phyloP scores from a whole-genome alignment of 2,797 vertebrate genomes.

The Enteromius paludinosus region DNA sequence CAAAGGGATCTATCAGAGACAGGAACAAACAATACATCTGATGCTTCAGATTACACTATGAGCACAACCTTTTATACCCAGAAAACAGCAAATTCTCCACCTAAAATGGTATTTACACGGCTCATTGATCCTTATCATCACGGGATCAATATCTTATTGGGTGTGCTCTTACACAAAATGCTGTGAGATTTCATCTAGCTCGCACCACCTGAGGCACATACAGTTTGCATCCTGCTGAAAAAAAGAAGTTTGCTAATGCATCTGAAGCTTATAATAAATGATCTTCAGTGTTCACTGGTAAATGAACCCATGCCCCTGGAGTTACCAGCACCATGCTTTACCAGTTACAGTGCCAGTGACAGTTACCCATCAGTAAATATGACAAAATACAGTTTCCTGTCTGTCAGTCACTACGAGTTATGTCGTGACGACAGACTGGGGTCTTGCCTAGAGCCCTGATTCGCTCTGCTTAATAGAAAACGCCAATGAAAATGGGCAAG shows the following conservation, averaged over 20 bases:
- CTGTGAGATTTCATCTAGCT: slow-evolving; percentile 32
- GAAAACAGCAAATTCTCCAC: slow-evolving; percentile 19
- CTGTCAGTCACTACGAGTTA: not conserved
- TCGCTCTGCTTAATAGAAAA: too few species aligned
- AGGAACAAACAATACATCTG: slow-evolving; percentile 6
- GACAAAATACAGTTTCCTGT: not conserved
- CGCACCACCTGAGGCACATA: slow-evolving; percentile 29
- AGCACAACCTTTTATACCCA: not conserved
- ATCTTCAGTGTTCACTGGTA: not conserved
- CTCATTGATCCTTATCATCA: slow-evolving; percentile 26
- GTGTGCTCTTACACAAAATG: slow-evolving; percentile 29
- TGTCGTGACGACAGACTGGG: too few species aligned
- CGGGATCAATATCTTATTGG: slow-evolving; percentile 42
- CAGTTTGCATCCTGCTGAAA: slow-evolving; percentile 12
- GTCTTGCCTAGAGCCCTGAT: too few species aligned
- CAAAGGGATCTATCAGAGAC: not conserved
- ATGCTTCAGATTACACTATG: slow-evolving; percentile 22
- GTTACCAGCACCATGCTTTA: not conserved
- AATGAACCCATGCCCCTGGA: not conserved
- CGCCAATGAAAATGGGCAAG: too few species aligned
- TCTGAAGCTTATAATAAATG: slow-evolving; percentile 12
- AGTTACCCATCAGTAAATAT: slow-evolving; percentile 2
- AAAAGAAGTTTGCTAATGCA: slow-evolving; percentile 25
- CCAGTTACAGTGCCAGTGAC: not conserved
- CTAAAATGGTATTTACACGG: slow-evolving; percentile 35